Base-by-base conservation (phyloP, 2,797 vertebrate genomes). In the Xenentodon cancila region DNA sequence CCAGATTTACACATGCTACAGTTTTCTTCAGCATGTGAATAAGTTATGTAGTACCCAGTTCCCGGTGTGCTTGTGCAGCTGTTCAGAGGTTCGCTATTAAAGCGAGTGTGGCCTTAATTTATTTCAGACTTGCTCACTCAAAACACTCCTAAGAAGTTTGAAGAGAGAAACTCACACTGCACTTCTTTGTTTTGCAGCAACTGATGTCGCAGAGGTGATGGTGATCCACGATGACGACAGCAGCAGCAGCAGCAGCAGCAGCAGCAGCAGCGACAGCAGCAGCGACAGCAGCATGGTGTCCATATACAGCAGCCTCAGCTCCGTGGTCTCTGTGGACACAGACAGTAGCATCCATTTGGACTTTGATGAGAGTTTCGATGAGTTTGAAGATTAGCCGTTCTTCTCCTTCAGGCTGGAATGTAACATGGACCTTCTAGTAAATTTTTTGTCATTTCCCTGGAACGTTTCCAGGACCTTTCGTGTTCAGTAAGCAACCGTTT, bases 151-250 rank as follows among this genome's bases (percentile, higher is more conserved):
- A 13, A 40, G 37, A 40, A 3, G 37, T 40, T 16, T 40, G 13
- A 15, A 40, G 37, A 40, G 37, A 40, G 13, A 40, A 40, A 15
- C 57, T n/a, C 32, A 21, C 40, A 20, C 25, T 17, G 13, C 47
- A n/a, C 60, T 7, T 45, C 4, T 30, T 0, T 57, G 43, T 70
- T 72, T 53, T 44, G 32, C 61, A 75, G 65, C 73, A 56, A 79
- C 72, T 19, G 50, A 46, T 49, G 15, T 71, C 0, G 44, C 68
- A 3, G 84, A 77, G 43, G 86, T 87, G 77, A 81, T 80, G 69
- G 84, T 92, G 67, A 90, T 89, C 57, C 57, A 77, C 0, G 86
- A 88, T 6, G 87, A 88, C 5, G 74, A 84, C 64, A 86, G 83
- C 7, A 82, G 34, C 45, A 47, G 19, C 45, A 37, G 12, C n/a